Base-by-base conservation (phyloP, 92 coral and sea anemone genomes). In the Pocillopora meandrina region DNA sequence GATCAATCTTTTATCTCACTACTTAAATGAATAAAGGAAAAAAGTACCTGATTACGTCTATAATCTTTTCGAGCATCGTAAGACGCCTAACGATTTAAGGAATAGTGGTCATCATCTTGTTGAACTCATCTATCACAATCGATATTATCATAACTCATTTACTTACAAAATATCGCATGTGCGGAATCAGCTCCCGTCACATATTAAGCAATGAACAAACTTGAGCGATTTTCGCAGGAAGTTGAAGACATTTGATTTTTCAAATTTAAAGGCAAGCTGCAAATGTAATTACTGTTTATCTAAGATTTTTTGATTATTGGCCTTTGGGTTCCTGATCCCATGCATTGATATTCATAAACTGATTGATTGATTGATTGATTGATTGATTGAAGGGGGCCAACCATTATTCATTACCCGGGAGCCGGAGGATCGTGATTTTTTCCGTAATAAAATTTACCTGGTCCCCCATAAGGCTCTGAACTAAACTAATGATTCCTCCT, bases 141-240 rank as follows among this genome's bases (percentile, higher is more conserved):
- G 31, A 9, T 58, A 55, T 26, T 55, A n/a, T 31, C 79, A 34
- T 36, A 72, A 72, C 21, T 72, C 76, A 35, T 72, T 75, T 57
- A 75, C 65, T 55, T 75, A 56, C 19, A 75, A 75, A 64, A 33
- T 26, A 3, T 56, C 56, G 35, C 65, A 75, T 33, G 14, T 72
- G 33, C 33, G 76, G 57, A 72, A 72, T 49, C 19, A 49, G 76
- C 76, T 72, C 19, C 76, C 57, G 19, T 35, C 76, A 72, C 36
- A 14, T 34, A 9, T 23, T 36, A 72, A 72, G 59, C 76, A 36
- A 18, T 33, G 57, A 36, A 12, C 0, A 13, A 72, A 72, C 36
- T 11, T 72, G 59, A 72, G 76, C 19, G 49, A 67, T 31, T 67
- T 72, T 33, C 56, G 59, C 23, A 72, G 14, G 33, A 72, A 72